Conservation (phyloP, 2,113 vertebrate species). For the Orientallactaga bullata region DNA sequence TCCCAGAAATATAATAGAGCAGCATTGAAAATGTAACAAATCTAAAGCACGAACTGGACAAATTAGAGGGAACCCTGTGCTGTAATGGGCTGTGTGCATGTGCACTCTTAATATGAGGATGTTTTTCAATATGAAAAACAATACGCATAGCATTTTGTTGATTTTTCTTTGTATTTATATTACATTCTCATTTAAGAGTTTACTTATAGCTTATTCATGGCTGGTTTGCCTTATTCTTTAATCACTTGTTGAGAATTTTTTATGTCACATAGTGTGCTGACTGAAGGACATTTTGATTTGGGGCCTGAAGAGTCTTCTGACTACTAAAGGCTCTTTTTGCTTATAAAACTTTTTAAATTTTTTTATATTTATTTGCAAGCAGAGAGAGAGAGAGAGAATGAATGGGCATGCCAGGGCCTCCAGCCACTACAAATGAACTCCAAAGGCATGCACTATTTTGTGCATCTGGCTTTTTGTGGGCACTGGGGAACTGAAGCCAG, state of each 20-base stretch:
- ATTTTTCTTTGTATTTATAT: slow-evolving; percentile 30
- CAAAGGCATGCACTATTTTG: too few relatives aligned
- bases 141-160: slow-evolving; percentile 18
- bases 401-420: too few relatives aligned
- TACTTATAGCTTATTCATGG: not conserved
- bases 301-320: slow-evolving; percentile 36
- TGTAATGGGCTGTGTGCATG: not conserved
- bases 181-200: slow-evolving; percentile 33
- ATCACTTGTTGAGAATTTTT: not conserved
- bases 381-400: too few relatives aligned
- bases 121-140: slow-evolving; percentile 54
- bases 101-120: not conserved
- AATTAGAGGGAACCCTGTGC: not conserved
- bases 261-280: not conserved
- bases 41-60: not conserved
- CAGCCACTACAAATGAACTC: too few relatives aligned
- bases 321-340: not conserved
- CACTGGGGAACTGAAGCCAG: too few relatives aligned
- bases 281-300: slow-evolving; percentile 33
- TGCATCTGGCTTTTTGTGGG: too few relatives aligned
- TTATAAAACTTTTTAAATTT: not conserved
- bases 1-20: not conserved
- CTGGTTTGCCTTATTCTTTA: slow-evolving; percentile 26
- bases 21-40: not conserved
- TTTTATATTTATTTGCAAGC: too few relatives aligned